Base-by-base conservation (phyloP, 2,888 invertebrate genomes). In the Limenitis camilla region DNA sequence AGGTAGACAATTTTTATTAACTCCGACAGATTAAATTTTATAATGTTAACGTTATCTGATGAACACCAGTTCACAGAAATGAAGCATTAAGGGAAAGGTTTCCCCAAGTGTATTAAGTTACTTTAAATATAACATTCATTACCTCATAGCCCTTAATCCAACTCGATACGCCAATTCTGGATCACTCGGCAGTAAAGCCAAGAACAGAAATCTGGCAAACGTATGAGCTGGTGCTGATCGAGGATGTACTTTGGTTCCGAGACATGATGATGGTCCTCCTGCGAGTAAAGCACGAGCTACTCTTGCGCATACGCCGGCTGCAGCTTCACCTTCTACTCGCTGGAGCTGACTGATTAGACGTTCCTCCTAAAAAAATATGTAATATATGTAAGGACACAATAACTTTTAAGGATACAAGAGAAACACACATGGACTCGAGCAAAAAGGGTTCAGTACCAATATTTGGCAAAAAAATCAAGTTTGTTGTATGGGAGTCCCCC, bases 171-270 rank as follows among this genome's bases (percentile, higher is more conserved):
- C 94, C 60, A 95, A 86, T 67, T 95, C 94, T 0, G 92, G 90
- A 72, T 95, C 93, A 60, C 91, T 90, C 42, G 92, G 91, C 65
- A 94, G 85, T 59, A 95, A 85, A 29, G 94, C 91, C 31, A 93
- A 90, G 85, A 95, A 95, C 60, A 95, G 88, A 78, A 92, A 95
- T 60, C 93, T 78, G 7, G 95, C 94, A 79, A 94, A 94, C 39
- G 94, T 94, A 73, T 95, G 95, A 89, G 95, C 94, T 11, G 95
- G 95, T 61, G 94, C 92, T 36, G 93, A 93, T 64, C 95, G 92
- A 0, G 94, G 92, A 74, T 94, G 94, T 60, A 94, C 92, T n/a
- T 77, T 71, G 11, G 87, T 78, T 28, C 93, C 94, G 27, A 95
- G 88, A 35, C 94, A 94, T 60, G 93, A 93, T 6, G 92, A 91